Base-by-base conservation (phyloP, 2,888 invertebrate genomes). In the Branchinecta sandiegonensis region DNA sequence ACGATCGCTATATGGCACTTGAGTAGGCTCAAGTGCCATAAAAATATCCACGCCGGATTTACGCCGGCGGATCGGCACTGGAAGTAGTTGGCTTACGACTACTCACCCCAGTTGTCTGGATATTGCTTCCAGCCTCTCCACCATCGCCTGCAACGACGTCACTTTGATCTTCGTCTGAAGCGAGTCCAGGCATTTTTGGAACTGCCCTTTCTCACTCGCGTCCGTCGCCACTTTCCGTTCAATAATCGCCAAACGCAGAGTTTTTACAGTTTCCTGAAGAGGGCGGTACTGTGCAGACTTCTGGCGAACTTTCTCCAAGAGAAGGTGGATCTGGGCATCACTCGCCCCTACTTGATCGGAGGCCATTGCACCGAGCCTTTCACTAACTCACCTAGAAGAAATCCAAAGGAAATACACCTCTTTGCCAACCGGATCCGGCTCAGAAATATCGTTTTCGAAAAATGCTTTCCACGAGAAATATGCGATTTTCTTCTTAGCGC, bases 121-220 rank as follows among this genome's bases (percentile, higher is more conserved):
- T 66, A 94, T 84, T 78, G 91, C 90, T 77, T 94, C 94, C 70
- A 95, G 81, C 71, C 94, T 83, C 77, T 95, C 94, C 48, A 94
- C 88, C 80, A 95, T 87, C 65, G 92, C 91, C 76, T 93, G 91
- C 66, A 93, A 80, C 0, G 91, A 91, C 70, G 88, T 90, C 2
- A 94, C 91, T 83, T 92, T 93, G 73, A 95, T 94, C 71, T 91
- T 92, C 78, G 93, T 90, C 76, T 94, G 94, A 73, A 95, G 81
- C 70, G 89, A 89, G 77, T 95, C 94, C 72, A 95, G 80, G 77
- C 92, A 93, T 79, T 89, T 89, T 77, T 94, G 93, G 70, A 94
- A 82, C 74, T 90, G 89, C 74, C 85, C 84, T 75, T 90, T 86
- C 76, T 94, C 94, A 23, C 63, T 56, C 10, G 23, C 9, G 11